These are phyloP conservation scores for Orgyia antiqua DNA, from an alignment of 2,888 invertebrate genomes.

Conservation along the genomic window DNA sequence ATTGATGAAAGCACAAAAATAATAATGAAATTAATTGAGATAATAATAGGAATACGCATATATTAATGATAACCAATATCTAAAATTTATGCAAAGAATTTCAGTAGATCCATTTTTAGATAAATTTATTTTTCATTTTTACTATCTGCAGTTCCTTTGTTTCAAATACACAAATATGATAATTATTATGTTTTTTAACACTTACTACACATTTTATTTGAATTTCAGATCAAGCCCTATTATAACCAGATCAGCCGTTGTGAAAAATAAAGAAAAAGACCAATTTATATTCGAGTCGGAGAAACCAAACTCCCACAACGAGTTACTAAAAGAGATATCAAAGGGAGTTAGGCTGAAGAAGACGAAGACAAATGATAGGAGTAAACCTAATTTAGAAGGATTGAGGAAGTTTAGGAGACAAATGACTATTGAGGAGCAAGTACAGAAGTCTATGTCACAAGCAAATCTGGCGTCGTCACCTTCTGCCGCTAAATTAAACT, in stretches of 20 bases:
- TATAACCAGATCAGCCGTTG: constrained; percentile 73
- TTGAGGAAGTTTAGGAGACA: constrained; percentile 92
- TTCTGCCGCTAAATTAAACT: constrained; percentile 47
- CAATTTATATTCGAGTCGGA: constrained; percentile 94
- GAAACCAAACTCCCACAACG: constrained; percentile 87
- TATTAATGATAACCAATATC: no score
- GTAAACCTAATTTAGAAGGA: constrained; percentile 89
- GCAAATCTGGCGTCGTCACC: constrained; percentile 76
- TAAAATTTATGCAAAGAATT: no score
- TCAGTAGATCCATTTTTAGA: no score
- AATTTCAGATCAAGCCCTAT: constrained; percentile 80
- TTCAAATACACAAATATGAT: no score
- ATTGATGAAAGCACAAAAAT: no score
- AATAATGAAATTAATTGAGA: no score
- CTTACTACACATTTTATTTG: no score
- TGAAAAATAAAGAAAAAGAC: constrained; percentile 84
- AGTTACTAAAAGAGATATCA: constrained; percentile 88
- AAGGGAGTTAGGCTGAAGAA: constrained; percentile 86
- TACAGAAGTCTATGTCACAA: constrained; percentile 88
- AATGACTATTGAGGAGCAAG: constrained; percentile 93
- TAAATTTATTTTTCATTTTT: no score
- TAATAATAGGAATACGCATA: no score
- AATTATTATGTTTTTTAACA: no score
- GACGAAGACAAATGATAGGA: constrained; percentile 90
- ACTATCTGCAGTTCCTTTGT: no score